These are phyloP conservation scores for Psittacara wagleri DNA, from an alignment of 2,113 vertebrate genomes.

Conservation along the genomic window DNA sequence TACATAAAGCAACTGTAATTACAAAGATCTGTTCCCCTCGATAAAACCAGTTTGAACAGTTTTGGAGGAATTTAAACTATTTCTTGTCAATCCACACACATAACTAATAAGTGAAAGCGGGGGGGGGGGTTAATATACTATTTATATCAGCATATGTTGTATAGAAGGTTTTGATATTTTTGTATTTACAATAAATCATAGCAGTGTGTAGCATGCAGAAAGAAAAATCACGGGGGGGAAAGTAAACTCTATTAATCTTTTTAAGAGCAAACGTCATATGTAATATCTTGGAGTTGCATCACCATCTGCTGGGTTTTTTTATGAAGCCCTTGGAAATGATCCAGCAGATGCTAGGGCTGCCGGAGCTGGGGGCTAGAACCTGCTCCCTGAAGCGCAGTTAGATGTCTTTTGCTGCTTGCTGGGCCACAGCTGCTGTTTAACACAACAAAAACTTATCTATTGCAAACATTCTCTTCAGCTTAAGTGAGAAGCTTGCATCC, in stretches of 20 bases:
- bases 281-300: constrained; percentile 48
- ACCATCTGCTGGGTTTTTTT: constrained; percentile 26
- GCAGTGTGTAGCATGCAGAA: constrained; percentile 35
- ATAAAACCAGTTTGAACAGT: constrained; percentile 36
- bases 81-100: constrained; percentile 44
- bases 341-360: constrained; percentile 38
- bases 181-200: constrained; percentile 35
- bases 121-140: neutral
- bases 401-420: constrained; percentile 24
- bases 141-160: constrained; percentile 47
- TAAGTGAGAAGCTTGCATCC: neutral
- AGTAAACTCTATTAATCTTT: constrained; percentile 45
- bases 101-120: neutral
- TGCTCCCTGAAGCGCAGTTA: constrained; percentile 31
- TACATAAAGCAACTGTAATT: neutral
- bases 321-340: constrained; percentile 7
- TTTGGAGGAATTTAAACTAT: constrained; percentile 55
- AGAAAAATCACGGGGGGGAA: neutral
- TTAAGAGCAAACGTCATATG: constrained; percentile 33
- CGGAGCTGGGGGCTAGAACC: constrained; percentile 30
- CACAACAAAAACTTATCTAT: neutral
- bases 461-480: neutral
- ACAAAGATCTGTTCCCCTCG: neutral
- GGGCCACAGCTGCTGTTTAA: neutral
- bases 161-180: constrained; percentile 36